These are phyloP conservation scores for Procambarus virginalis DNA, from an alignment of 1,140 invertebrate species.

Conservation along the genomic window DNA sequence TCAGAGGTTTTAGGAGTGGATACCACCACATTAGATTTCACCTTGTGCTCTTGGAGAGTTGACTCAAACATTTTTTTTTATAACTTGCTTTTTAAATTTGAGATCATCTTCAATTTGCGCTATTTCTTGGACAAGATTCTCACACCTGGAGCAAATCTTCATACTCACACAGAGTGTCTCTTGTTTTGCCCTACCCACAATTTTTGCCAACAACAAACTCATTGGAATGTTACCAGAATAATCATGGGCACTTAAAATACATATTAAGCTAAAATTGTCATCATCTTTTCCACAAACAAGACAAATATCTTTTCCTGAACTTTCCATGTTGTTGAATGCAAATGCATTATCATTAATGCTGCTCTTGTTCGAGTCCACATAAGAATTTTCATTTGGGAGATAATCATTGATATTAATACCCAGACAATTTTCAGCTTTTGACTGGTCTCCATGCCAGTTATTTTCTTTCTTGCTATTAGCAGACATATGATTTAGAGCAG, in stretches of 20 bases:
- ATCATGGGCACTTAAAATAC: background rate
- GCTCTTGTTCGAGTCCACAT: background rate
- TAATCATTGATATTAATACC: slow-evolving; percentile 32
- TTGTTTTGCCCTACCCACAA: slow-evolving; percentile 46
- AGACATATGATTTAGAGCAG: background rate
- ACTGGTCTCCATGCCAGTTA: slow-evolving; percentile 1
- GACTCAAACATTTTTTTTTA: slow-evolving; percentile 57
- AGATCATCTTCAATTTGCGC: slow-evolving; percentile 46
- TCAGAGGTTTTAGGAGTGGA: background rate
- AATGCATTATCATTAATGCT: background rate
- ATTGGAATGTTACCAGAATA: slow-evolving; percentile 10
- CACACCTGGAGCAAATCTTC: slow-evolving; percentile 46
- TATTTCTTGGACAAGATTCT: slow-evolving; percentile 41
- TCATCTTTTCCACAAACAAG: slow-evolving; percentile 53
- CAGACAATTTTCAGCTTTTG: background rate
- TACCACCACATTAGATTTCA: background rate
- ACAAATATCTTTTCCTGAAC: slow-evolving; percentile 21
- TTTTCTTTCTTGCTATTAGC: background rate
- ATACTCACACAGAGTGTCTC: slow-evolving; percentile 39
- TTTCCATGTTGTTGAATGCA: background rate
- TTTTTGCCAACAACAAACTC: slow-evolving; percentile 20
- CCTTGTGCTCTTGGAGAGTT: slow-evolving; percentile 35
- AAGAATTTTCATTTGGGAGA: slow-evolving; percentile 8
- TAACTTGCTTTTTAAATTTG: slow-evolving; percentile 49
- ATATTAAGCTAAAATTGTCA: slow-evolving; percentile 8